Percentiles rank a stretch among this genome's conserved stretches.
Conservation (phyloP, 2,888 invertebrate species). For the Drosophila lutescens region DNA sequence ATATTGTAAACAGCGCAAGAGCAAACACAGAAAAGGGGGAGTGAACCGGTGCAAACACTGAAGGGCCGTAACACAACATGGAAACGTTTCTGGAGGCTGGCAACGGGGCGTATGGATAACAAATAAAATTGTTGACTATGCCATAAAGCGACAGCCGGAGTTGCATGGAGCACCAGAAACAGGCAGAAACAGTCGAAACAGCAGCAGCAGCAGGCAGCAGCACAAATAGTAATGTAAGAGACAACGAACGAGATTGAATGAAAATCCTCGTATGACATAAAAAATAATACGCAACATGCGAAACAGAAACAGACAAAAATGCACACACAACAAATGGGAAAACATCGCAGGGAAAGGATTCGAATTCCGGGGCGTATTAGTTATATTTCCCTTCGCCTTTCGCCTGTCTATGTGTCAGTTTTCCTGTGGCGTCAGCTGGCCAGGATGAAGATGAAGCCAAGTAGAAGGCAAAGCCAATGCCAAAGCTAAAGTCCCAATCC, state of each 20-base stretch:
- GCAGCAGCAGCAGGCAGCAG: constrained; percentile 3
- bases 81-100: constrained; percentile 29
- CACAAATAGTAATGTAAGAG: constrained; percentile 40
- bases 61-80: constrained; percentile 37
- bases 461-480: constrained; percentile 25
- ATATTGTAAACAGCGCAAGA: constrained; percentile 50
- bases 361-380: constrained; percentile 64
- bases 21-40: constrained; percentile 35
- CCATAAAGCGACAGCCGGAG: constrained; percentile 51
- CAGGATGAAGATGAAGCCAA: constrained; percentile 15
- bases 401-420: constrained; percentile 46
- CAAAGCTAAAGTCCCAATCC: constrained; percentile 11
- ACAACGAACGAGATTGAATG: constrained; percentile 66
- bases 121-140: constrained; percentile 69
- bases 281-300: constrained; percentile 56
- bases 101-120: constrained; percentile 52
- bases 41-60: constrained; percentile 12
- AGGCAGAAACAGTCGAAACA: constrained; percentile 1
- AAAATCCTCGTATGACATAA: constrained; percentile 62
- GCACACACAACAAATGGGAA: constrained; percentile 49
- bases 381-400: constrained; percentile 45
- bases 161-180: constrained; percentile 10
- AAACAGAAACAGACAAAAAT: constrained; percentile 35
- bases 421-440: constrained; percentile 43
- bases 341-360: constrained; percentile 60